These are phyloP conservation scores for Cydia strobilella DNA, from an alignment of 1,140 invertebrate species.

Conservation along the genomic window DNA sequence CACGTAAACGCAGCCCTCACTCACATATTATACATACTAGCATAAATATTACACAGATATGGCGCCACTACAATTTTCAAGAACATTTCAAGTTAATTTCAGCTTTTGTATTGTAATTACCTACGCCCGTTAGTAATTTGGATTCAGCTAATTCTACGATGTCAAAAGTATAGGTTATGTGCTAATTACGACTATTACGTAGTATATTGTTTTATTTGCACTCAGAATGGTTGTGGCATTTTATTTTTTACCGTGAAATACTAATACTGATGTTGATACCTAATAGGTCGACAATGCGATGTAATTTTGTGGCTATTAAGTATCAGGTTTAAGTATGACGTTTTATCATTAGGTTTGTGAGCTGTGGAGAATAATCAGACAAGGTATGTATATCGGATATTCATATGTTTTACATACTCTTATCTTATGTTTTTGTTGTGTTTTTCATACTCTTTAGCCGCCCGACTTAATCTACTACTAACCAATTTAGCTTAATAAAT, in stretches of 20 bases:
- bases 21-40: background rate
- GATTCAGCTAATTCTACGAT: slow-evolving; percentile 10
- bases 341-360: too few species aligned
- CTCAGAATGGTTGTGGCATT: background rate
- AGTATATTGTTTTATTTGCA: background rate
- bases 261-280: too few species aligned
- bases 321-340: too few species aligned
- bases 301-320: too few species aligned
- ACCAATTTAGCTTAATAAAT: background rate
- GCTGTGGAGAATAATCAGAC: too few species aligned
- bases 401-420: too few species aligned
- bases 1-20: slow-evolving; percentile 10
- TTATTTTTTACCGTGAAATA: background rate
- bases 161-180: slow-evolving; percentile 8
- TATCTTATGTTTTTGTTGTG: too few species aligned
- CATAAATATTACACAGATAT: slow-evolving; percentile 37
- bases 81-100: slow-evolving; percentile 17
- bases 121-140: background rate
- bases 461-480: too few species aligned
- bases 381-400: too few species aligned
- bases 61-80: slow-evolving; percentile 21
- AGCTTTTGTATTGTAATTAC: slow-evolving; percentile 17
- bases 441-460: too few species aligned
- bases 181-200: slow-evolving; percentile 4
- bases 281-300: too few species aligned